phyloP scores from a whole-genome alignment of 2,888 invertebrate genomes.

The Caenorhabditis afra region DNA sequence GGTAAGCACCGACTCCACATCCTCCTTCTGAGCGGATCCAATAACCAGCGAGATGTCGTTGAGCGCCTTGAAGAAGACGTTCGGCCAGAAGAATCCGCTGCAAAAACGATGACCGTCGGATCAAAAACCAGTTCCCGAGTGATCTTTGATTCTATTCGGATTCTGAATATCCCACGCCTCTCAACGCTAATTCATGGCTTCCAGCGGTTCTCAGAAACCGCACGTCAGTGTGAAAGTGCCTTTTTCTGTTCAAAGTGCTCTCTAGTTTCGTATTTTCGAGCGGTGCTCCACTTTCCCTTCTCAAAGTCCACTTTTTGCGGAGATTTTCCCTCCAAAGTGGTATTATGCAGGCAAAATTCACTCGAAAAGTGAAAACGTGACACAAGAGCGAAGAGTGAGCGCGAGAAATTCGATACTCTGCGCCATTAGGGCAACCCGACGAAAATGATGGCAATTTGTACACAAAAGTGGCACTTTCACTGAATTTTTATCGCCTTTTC shows the following conservation, averaged over 20 bases:
- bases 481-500: background rate
- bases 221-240: no score
- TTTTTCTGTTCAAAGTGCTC: no score
- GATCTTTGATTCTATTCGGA: background rate
- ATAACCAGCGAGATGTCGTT: slow-evolving; percentile 89
- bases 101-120: slow-evolving; percentile 80
- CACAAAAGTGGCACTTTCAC: background rate
- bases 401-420: slow-evolving; percentile 20
- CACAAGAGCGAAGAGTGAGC: background rate
- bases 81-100: slow-evolving; percentile 96
- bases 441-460: slow-evolving; percentile 21
- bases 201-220: background rate
- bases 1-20: slow-evolving; percentile 74
- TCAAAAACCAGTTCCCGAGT: background rate
- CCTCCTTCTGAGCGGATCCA: slow-evolving; percentile 79
- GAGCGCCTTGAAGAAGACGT: slow-evolving; percentile 91
- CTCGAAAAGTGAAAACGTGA: no score
- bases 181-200: background rate
- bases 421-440: slow-evolving; percentile 1
- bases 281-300: no score
- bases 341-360: no score
- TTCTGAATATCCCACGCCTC: background rate
- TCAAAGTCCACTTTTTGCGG: no score
- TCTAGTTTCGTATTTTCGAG: no score
- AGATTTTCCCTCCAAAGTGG: no score